These are phyloP conservation scores for Encarsia formosa DNA, from an alignment of 2,888 invertebrate species.

Conservation along the genomic window DNA sequence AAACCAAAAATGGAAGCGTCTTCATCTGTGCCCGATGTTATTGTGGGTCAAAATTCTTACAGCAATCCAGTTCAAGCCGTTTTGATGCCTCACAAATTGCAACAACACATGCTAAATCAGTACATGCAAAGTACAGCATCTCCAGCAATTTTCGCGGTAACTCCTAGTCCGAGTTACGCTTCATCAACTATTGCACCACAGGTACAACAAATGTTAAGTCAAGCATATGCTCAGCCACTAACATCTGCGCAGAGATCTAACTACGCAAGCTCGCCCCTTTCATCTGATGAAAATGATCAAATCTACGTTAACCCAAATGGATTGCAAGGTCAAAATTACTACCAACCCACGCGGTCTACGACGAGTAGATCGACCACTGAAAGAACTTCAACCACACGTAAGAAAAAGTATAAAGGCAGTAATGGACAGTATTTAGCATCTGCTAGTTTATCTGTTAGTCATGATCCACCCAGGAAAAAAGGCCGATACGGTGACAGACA, in stretches of 20 bases:
- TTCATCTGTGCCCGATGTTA: conserved; percentile 40
- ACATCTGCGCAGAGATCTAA: conserved; percentile 36
- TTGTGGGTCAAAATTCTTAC: conserved; percentile 43
- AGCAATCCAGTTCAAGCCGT: conserved; percentile 41
- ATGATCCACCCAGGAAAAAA: no score
- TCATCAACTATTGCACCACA: conserved; percentile 28
- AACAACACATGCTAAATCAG: conserved; percentile 17
- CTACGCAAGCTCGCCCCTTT: conserved; percentile 32
- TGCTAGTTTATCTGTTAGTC: conserved; percentile 39
- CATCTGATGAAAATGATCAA: conserved; percentile 31
- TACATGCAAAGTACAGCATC: conserved; percentile 22
- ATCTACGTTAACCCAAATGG: conserved; percentile 39
- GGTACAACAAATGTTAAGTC: conserved; percentile 28
- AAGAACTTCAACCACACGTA: conserved; percentile 28
- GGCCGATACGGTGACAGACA: conserved; percentile 10
- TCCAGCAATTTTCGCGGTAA: conserved; percentile 25
- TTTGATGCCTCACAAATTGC: conserved; percentile 30
- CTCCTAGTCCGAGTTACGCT: conserved; percentile 30
- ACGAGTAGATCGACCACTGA: conserved; percentile 27
- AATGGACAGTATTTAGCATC: conserved; percentile 37
- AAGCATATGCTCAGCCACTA: conserved; percentile 30
- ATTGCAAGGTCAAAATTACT: conserved; percentile 35
- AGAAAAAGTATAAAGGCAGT: conserved; percentile 21
- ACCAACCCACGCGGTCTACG: conserved; percentile 2
- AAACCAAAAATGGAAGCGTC: conserved; percentile 32